Evolutionary conservation across 2,113 vertebrate species (phyloP), one percentile per base, ranked within the genome.

Genomic region (Dasyprocta punctata): DNA sequence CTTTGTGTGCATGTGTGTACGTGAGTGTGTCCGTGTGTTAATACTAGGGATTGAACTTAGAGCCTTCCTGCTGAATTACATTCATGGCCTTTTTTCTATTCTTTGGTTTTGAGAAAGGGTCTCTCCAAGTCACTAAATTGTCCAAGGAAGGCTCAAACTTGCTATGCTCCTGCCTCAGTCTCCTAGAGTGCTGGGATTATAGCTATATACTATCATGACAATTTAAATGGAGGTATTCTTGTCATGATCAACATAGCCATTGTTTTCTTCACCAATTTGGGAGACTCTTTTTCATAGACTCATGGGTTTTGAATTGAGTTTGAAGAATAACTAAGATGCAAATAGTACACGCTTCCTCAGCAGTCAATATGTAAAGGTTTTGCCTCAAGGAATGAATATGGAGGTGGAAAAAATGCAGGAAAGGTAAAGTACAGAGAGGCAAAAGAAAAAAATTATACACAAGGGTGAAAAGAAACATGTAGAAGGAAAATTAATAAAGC

Each of bases 401-500:
- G 61, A 75, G 33, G 16, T 61, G 75, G 49, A 28, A 90, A 90
- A 90, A 67, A 89, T 24, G 5, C 36, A 93, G 63, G 69, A 60
- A 81, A 44, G 7, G 20, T 69, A 69, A 65, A 77, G 71, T 11
- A 47, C 30, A 94, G 69, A 36, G 52, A 75, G 5, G 36, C 7
- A 69, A 67, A 52, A 60, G 38, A 41, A 63, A 92, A 56, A 94
- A 75, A 71, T 33, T 54, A 96, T 20, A 69, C 14, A 49, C 20
- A 90, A 71, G 13, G 3, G 12, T 78, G 89, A 92, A 3, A 85
- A 77, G 41, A 94, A 89, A 75, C 3, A 14, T 49, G 38, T 9
- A n/a, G 54, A 95, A 92, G 30, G 75, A 80, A 94, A 94, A 87
- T 92, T 86, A 90, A 91, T 88, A 81, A 92, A 82, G 38, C n/a